Base-by-base conservation (phyloP, 2,888 invertebrate species). In the Biston betularia region DNA sequence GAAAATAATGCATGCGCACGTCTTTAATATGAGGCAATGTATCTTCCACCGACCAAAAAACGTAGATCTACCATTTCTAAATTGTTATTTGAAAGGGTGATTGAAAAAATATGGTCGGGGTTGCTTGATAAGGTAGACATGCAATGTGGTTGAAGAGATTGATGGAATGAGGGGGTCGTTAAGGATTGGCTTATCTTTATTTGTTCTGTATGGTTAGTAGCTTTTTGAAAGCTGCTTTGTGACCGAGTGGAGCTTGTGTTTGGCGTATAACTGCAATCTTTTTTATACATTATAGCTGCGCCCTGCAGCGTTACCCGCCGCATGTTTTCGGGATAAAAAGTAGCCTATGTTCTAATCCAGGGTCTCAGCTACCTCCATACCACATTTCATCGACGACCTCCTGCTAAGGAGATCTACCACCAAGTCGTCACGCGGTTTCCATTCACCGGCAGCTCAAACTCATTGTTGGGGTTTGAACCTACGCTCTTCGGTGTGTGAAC, bases 1-100 rank as follows among this genome's bases (percentile, higher is more conserved):
- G 35, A 45, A 60, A 63, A 61, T 63, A 66, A 69, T 69, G 65
- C 69, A 66, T 12, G 57, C 38, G 53, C 69, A 69, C 69, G 69
- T 63, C 48, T 63, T 66, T 63, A 53, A 63, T 65, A 58, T 24
- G 65, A 63, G 63, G 63, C 65, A 63, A 65, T 69, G 63, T 63
- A 44, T 65, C 69, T 69, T 56, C 12, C 12, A 40, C 46, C 44
- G 50, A 48, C 63, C 66, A 65, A 56, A 44, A 12, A 53, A 53
- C 38, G 44, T 42, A 10, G 65, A 66, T 38, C 65, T 49, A 35
- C 58, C 54, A 15, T 57, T 53, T 57, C 56, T 52, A 57, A 54
- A 62, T 62, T 48, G 48, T 53, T 62, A 53, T 62, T 66, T 58
- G 62, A 62, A 53, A 6, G 49, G 44, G 34, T 54, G 44, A 66